Conservation (phyloP, 2,888 invertebrate genomes). For the Apamea crenata region DNA sequence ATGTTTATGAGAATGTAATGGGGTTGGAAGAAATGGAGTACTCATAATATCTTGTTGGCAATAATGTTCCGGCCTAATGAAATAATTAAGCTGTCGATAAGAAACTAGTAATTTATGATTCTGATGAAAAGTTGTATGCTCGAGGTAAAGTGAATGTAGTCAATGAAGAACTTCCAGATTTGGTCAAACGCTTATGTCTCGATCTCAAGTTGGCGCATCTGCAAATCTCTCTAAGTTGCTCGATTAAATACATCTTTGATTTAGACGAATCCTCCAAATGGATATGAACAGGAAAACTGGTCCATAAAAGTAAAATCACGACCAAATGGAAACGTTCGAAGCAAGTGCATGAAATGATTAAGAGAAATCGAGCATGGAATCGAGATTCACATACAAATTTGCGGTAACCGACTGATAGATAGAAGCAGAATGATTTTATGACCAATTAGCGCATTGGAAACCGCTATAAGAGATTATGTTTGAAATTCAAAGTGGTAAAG, state of each 20-base stretch:
- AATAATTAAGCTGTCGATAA: slow-evolving; percentile 14
- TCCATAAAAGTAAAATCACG: slow-evolving; percentile 12
- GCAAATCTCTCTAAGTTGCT: background rate
- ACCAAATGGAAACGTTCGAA: slow-evolving; percentile 29
- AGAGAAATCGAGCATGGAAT: slow-evolving; percentile 53
- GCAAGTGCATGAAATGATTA: slow-evolving; percentile 41
- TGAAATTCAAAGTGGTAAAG: slow-evolving; percentile 69
- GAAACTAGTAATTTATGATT: background rate
- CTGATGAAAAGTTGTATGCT: background rate
- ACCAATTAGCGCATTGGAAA: slow-evolving; percentile 66
- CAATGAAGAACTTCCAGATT: background rate
- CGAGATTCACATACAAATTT: slow-evolving; percentile 59
- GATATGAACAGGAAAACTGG: slow-evolving; percentile 1
- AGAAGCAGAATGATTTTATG: slow-evolving; percentile 61
- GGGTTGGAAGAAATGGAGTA: slow-evolving; percentile 31
- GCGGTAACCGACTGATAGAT: slow-evolving; percentile 49
- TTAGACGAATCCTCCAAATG: background rate
- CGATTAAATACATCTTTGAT: background rate
- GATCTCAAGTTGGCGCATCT: background rate
- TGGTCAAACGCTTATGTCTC: background rate
- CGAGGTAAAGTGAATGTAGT: background rate
- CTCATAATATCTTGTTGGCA: slow-evolving; percentile 40
- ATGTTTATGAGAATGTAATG: slow-evolving; percentile 55
- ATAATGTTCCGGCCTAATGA: slow-evolving; percentile 15
- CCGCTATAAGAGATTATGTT: slow-evolving; percentile 57